Evolutionary conservation across 2,888 invertebrate genomes (phyloP).

Genomic region (Athrips mouffetella): DNA sequence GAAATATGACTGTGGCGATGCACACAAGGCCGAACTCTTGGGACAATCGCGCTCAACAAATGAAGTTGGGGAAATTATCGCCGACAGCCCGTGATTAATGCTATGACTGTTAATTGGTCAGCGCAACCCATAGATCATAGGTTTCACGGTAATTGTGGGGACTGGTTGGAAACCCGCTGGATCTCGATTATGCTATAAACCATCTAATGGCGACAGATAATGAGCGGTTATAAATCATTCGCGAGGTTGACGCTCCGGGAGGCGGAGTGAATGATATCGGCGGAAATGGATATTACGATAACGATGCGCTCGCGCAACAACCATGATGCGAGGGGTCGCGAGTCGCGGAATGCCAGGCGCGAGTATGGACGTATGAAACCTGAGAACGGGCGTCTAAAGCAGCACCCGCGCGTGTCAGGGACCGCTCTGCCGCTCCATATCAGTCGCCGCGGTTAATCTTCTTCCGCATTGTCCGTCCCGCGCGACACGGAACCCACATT

Average conservation of each 20-base stretch:
- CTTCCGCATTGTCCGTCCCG: constrained; percentile 40
- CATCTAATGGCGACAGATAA: constrained; percentile 47
- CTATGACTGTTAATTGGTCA: constrained; percentile 39
- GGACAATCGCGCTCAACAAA: constrained; percentile 29
- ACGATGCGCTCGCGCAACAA: constrained; percentile 43
- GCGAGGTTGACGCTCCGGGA: constrained; percentile 37
- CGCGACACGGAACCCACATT: constrained; percentile 45
- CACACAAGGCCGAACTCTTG: constrained; percentile 35
- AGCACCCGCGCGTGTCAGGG: neutral
- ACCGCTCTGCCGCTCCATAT: constrained; percentile 27
- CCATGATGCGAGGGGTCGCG: no score
- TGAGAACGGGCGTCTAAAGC: constrained; percentile 7
- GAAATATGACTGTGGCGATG: constrained; percentile 29
- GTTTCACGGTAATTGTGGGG: constrained; percentile 31
- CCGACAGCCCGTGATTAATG: constrained; percentile 47
- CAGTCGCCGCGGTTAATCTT: constrained; percentile 33
- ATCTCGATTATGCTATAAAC: constrained; percentile 42
- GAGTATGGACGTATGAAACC: constrained; percentile 31
- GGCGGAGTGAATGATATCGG: constrained; percentile 42
- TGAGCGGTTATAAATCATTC: constrained; percentile 48
- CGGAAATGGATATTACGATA: constrained; percentile 61
- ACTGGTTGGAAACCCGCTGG: constrained; percentile 26
- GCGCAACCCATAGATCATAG: constrained; percentile 37
- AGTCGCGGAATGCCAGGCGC: no score
- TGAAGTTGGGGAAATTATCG: constrained; percentile 30